Evolutionary conservation across 1,140 invertebrate genomes (phyloP).

Genomic region (Mycetomoellerius zeteki): DNA sequence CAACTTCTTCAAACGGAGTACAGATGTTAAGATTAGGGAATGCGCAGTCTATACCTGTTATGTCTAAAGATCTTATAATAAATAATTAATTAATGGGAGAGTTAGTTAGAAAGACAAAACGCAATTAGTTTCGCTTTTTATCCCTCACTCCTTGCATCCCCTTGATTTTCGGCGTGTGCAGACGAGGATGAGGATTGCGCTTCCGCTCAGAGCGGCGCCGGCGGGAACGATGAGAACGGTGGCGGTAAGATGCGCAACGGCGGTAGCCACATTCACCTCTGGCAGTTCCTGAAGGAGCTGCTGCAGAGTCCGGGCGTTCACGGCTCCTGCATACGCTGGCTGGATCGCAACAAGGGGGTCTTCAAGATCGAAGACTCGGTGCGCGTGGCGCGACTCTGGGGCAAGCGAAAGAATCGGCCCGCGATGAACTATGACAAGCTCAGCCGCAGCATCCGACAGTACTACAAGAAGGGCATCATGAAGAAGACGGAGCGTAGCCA

Average conservation of each 20-base stretch:
- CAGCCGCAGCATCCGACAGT: conserved; percentile 98
- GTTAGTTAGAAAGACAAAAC: too few species aligned
- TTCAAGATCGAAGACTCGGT: conserved; percentile 99
- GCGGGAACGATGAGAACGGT: conserved; percentile 43
- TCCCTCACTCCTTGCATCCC: neutral
- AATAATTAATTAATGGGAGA: too few species aligned
- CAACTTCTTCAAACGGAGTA: too few species aligned
- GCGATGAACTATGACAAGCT: conserved; percentile 99
- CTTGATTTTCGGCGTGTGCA: conserved; percentile 72
- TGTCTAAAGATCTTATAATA: too few species aligned
- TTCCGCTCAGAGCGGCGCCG: conserved; percentile 70
- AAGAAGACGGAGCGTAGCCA: conserved; percentile 99
- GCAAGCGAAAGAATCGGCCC: conserved; percentile 98
- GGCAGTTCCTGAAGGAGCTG: conserved; percentile 99
- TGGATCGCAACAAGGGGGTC: conserved; percentile 97
- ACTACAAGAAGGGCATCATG: conserved; percentile 99
- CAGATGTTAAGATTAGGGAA: too few species aligned
- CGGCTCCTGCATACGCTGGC: conserved; percentile 98
- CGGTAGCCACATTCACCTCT: conserved; percentile 98
- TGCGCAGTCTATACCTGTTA: too few species aligned
- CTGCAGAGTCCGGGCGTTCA: conserved; percentile 94
- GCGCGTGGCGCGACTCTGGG: conserved; percentile 98
- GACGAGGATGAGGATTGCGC: conserved; percentile 88
- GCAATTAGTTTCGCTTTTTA: neutral
- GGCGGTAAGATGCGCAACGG: conserved; percentile 87